A percentile compares a stretch with the other conserved stretches of the same genome.
These are phyloP conservation scores for Tromatobia lineatoria DNA, from an alignment of 2,888 invertebrate species.

Conservation along the genomic window DNA sequence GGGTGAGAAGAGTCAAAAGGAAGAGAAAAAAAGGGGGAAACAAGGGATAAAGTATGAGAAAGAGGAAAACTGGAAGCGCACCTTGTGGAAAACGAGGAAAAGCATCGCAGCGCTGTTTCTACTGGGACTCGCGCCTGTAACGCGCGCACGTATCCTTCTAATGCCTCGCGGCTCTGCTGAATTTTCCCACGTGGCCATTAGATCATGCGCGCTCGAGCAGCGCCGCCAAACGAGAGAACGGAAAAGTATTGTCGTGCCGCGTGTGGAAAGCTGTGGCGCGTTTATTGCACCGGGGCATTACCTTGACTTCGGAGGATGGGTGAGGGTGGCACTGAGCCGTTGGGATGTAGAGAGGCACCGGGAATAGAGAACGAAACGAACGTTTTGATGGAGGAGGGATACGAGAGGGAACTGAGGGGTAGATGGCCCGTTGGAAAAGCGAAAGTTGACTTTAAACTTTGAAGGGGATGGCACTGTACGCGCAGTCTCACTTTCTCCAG, in stretches of 20 bases:
- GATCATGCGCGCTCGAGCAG: constrained; percentile 78
- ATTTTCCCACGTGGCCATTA: constrained; percentile 83
- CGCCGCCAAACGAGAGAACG: constrained; percentile 43
- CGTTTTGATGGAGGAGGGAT: constrained; percentile 36
- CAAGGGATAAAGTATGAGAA: neutral
- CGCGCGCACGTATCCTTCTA: constrained; percentile 24
- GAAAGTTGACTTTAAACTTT: constrained; percentile 83
- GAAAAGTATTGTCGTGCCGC: constrained; percentile 77
- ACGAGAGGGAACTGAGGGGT: constrained; percentile 14
- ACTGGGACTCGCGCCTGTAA: neutral
- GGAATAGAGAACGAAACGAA: constrained; percentile 72
- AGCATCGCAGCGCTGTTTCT: constrained; percentile 63
- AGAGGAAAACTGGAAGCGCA: neutral
- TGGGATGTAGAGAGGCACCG: constrained; percentile 60
- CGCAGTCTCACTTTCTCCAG: constrained; percentile 59
- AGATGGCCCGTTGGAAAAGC: constrained; percentile 75
- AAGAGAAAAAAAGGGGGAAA: constrained; percentile 26
- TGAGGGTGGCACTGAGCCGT: constrained; percentile 62
- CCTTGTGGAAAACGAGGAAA: constrained; percentile 48
- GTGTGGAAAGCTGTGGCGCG: constrained; percentile 67
- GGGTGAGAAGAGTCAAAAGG: constrained; percentile 11
- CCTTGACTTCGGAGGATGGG: constrained; percentile 79
- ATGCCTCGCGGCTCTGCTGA: constrained; percentile 67
- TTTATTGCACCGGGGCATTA: constrained; percentile 82
- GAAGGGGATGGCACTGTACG: constrained; percentile 78